A percentile compares a stretch with the other conserved stretches of the same genome.
phyloP scores from a whole-genome alignment of 2,888 invertebrate genomes.

The Mythimna lalbum region DNA sequence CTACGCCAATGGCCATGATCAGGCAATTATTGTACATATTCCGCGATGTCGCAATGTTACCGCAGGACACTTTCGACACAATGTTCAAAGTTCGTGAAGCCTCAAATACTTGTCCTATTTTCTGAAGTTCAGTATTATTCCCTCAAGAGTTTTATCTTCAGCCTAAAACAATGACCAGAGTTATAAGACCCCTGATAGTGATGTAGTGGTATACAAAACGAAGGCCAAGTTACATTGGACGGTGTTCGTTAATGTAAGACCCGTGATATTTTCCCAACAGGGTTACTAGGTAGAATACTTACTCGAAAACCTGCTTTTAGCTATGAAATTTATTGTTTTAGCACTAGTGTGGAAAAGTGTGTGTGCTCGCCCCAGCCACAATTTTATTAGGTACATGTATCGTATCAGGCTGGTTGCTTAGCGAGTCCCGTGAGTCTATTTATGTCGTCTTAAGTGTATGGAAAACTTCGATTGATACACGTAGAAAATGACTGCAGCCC shows the following conservation, averaged over 20 bases:
- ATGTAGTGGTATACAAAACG: neutral
- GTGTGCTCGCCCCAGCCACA: too few species aligned
- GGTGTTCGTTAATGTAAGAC: neutral
- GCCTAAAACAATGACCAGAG: neutral
- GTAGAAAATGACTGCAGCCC: too few species aligned
- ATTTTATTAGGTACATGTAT: too few species aligned
- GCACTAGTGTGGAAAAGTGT: too few species aligned
- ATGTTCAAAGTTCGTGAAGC: neutral
- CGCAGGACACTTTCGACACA: neutral
- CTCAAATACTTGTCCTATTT: neutral
- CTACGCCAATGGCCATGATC: neutral
- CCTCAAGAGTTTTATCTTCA: slow-evolving; percentile 10
- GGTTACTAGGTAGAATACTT: too few species aligned
- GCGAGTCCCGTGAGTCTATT: too few species aligned
- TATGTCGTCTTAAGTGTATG: too few species aligned
- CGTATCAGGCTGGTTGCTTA: too few species aligned
- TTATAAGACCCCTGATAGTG: neutral
- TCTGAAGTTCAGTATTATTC: slow-evolving; percentile 10
- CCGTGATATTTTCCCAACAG: neutral
- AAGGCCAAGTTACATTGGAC: neutral
- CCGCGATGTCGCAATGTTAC: neutral
- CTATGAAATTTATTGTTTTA: too few species aligned
- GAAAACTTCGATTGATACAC: too few species aligned
- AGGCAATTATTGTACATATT: neutral
- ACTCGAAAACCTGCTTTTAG: too few species aligned